Percentiles rank a stretch among this genome's conserved stretches.
These are phyloP conservation scores for Geotrupes spiniger DNA, from an alignment of 2,888 invertebrate species.

Conservation along the genomic window DNA sequence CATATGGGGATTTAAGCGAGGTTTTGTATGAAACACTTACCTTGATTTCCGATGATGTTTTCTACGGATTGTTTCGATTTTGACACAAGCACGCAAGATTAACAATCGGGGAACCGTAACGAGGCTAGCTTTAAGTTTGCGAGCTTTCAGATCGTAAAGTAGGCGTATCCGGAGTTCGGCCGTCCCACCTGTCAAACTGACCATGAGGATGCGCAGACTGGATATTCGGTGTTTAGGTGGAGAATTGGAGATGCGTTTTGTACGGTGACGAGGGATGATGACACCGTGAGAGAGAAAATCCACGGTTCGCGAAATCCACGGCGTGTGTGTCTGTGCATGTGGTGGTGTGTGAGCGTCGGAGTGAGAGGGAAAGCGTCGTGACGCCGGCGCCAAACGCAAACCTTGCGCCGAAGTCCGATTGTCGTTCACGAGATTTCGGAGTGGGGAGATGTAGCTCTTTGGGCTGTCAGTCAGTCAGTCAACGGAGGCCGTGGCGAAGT, in stretches of 20 bases:
- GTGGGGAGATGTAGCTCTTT: slow-evolving; percentile 45
- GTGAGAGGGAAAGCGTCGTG: slow-evolving; percentile 21
- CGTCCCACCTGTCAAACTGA: slow-evolving; percentile 51
- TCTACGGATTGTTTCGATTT: not conserved
- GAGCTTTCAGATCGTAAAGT: slow-evolving; percentile 41
- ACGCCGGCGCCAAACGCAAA: slow-evolving; percentile 47
- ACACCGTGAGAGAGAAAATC: slow-evolving; percentile 38
- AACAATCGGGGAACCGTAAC: slow-evolving; percentile 40
- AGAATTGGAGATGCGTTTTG: slow-evolving; percentile 42
- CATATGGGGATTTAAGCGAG: not conserved
- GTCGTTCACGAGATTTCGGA: slow-evolving; percentile 27
- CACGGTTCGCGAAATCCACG: slow-evolving; percentile 12
- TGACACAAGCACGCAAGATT: slow-evolving; percentile 37
- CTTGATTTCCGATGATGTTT: not conserved
- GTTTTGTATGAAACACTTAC: slow-evolving; percentile 1
- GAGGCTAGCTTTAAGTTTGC: slow-evolving; percentile 40
- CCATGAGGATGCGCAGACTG: slow-evolving; percentile 47
- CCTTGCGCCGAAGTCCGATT: slow-evolving; percentile 40
- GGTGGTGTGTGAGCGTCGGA: slow-evolving; percentile 23
- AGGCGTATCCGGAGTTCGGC: slow-evolving; percentile 36
- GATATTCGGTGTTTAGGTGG: slow-evolving; percentile 28
- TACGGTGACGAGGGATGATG: slow-evolving; percentile 51
- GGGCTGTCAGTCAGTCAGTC: slow-evolving; percentile 52
- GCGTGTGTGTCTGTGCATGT: slow-evolving; percentile 15
- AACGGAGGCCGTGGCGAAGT: slow-evolving; percentile 46